phyloP scores from a whole-genome alignment of 2,888 invertebrate genomes.

The Parapristionchus giblindavisi region DNA sequence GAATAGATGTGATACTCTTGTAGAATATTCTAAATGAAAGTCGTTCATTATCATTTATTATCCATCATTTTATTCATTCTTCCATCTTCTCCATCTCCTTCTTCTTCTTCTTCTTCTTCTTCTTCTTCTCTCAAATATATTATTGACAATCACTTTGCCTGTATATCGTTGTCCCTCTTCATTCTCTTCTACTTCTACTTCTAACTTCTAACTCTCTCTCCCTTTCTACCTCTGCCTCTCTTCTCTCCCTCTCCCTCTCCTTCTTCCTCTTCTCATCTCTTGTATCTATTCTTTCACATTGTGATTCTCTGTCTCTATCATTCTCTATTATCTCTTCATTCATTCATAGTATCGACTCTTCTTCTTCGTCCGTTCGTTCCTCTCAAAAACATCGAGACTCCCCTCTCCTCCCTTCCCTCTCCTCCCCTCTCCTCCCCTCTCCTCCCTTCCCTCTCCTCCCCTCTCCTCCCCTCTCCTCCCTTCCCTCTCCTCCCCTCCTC shows the following conservation, averaged over 20 bases:
- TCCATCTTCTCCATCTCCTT: neutral
- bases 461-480: constrained; percentile 1
- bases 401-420: neutral
- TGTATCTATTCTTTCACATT: neutral
- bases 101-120: neutral
- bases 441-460: neutral
- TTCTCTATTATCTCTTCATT: too few species aligned
- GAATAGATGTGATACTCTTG: too few species aligned
- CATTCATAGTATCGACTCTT: too few species aligned
- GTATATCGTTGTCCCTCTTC: neutral
- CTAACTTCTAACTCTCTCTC: neutral
- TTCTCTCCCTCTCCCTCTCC: neutral
- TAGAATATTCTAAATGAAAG: too few species aligned
- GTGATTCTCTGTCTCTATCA: too few species aligned
- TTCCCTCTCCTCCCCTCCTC: neutral
- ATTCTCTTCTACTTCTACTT: neutral
- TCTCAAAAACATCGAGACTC: too few species aligned
- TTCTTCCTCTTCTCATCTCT: neutral
- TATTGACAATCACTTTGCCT: neutral
- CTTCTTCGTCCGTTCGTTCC: neutral
- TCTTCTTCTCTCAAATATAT: neutral
- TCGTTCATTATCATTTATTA: too few species aligned
- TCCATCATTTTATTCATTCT: neutral
- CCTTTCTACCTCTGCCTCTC: constrained; percentile 10
- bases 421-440: constrained; percentile 6